Evolutionary conservation across 2,888 invertebrate genomes (phyloP), one percentile per base, ranked within the genome.

Genomic region (Griposia aprilina): DNA sequence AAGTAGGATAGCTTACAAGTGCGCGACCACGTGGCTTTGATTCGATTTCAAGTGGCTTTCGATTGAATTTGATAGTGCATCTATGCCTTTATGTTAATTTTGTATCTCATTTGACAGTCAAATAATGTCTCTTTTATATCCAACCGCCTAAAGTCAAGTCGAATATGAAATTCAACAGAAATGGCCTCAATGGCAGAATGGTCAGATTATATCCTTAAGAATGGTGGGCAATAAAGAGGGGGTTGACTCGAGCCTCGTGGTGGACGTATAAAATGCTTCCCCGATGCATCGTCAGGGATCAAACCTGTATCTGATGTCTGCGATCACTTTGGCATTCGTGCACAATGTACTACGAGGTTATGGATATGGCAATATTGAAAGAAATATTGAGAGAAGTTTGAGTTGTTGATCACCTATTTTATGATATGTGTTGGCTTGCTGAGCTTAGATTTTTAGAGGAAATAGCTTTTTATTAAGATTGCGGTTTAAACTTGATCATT

Each of bases 271-370:
- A 83, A 88, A 85, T 83, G 85, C 85, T 82, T 76, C 77, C 66
- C n/a, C 80, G 74, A 82, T 83, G 83, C 86, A 88, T 87, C 86
- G 85, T 89, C 89, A 84, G 83, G 82, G 82, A 55, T 81, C 75
- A 75, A 84, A 80, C 85, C 80, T 85, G 77, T 89, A 89, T 88
- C 88, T 87, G 85, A 83, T 80, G 78, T 87, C 88, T 85, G 71
- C 83, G 81, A 89, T 87, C 89, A 79, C 78, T 85, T 79, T 41
- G 74, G 80, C 70, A 81, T 77, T 74, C 65, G 55, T 11, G 23
- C 10, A 63, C 86, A 50, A 17, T 3, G 10, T 4, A 30, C 1
- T 77, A 55, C 13, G 11, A 76, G 41, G 26, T 5, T 23, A 30
- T 69, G 76, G 80, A 88, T 76, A 20, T 26, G 87, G 88, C 55